Conservation (phyloP, 2,113 vertebrate species). For the Silurus glanis region DNA sequence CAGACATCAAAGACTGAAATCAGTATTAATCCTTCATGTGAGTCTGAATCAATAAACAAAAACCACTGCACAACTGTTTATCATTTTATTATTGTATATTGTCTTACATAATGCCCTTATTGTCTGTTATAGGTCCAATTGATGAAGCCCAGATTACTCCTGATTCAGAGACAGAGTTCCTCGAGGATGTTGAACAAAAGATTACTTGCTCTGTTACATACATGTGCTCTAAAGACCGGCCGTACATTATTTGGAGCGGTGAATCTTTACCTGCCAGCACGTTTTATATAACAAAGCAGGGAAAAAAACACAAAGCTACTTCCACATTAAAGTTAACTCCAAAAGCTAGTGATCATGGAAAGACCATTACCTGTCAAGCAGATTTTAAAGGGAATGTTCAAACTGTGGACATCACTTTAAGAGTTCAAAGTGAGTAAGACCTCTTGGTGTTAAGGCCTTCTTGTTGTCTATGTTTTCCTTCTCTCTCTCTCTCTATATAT, state of each 20-base stretch:
- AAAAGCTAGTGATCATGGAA: slow-evolving; percentile 23
- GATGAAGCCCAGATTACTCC: background rate
- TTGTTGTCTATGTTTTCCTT: background rate
- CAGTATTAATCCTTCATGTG: slow-evolving; percentile 21
- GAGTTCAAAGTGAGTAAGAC: slow-evolving; percentile 6
- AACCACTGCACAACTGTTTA: background rate
- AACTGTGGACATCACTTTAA: slow-evolving; percentile 9
- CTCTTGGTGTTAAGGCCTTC: background rate
- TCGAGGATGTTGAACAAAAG: slow-evolving; percentile 48
- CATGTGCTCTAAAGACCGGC: slow-evolving; percentile 45
- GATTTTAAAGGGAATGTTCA: slow-evolving; percentile 29
- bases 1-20: slow-evolving; percentile 13
- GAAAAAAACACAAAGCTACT: background rate
- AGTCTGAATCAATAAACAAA: slow-evolving; percentile 1
- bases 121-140: slow-evolving; percentile 15
- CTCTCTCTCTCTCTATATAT: too few species aligned
- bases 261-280: background rate
- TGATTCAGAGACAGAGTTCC: slow-evolving; percentile 44
- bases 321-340: slow-evolving; percentile 34
- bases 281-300: background rate
- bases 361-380: slow-evolving; percentile 17
- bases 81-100: background rate
- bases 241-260: slow-evolving; percentile 15
- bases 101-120: background rate
- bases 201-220: slow-evolving; percentile 56